Percentiles rank a stretch among this genome's conserved stretches.
Evolutionary conservation across 92 coral and sea anemone species (phyloP).

Genomic region (Paramuricea clavata): DNA sequence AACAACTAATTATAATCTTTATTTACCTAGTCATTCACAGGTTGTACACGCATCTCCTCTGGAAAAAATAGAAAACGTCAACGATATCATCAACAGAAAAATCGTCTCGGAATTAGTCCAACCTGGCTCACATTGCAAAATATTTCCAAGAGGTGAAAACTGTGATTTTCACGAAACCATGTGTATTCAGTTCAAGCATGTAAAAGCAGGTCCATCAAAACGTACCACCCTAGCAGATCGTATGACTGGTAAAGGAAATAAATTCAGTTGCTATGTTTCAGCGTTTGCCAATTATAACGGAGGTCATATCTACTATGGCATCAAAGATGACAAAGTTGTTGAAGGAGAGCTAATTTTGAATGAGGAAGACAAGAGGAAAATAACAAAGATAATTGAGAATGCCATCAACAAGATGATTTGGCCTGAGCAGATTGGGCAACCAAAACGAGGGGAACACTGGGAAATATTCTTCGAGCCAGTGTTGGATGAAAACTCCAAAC

Average conservation of each 20-base stretch:
- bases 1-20: conserved; percentile 37
- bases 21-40: conserved; percentile 56
- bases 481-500: conserved; percentile 13
- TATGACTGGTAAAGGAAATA: conserved; percentile 34
- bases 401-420: conserved; percentile 49
- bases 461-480: conserved; percentile 63
- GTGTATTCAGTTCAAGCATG: conserved; percentile 28
- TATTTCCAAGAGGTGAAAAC: neutral
- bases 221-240: conserved; percentile 40
- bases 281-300: conserved; percentile 62
- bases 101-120: neutral
- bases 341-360: conserved; percentile 37
- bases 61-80: conserved; percentile 23
- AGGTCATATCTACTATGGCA: conserved; percentile 62
- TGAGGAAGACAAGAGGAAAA: conserved; percentile 33
- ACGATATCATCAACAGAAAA: neutral
- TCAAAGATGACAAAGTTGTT: conserved; percentile 38
- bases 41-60: neutral
- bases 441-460: conserved; percentile 57
- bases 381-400: conserved; percentile 22
- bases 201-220: conserved; percentile 23
- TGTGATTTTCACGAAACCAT: conserved; percentile 7
- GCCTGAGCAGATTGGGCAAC: conserved; percentile 47
- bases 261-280: conserved; percentile 43
- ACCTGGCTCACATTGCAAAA: conserved; percentile 9